Conservation (phyloP, 2,888 invertebrate genomes). For the Rotaria macrura region DNA sequence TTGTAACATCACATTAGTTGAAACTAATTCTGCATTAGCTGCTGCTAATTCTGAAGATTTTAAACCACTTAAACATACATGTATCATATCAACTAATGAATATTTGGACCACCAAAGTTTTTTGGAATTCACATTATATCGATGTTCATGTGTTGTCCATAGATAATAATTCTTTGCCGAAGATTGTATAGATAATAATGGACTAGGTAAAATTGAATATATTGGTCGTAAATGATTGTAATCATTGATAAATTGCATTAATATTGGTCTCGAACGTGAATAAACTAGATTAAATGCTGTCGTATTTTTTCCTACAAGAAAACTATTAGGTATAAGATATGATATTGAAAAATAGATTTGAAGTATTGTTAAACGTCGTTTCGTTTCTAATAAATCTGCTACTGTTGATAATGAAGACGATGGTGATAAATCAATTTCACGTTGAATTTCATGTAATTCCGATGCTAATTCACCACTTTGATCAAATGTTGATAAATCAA, state of each 20-base stretch:
- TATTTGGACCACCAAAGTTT: neutral
- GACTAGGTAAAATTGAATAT: neutral
- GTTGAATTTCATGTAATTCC: conserved; percentile 47
- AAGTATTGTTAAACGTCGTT: conserved; percentile 47
- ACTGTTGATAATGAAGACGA: conserved; percentile 35
- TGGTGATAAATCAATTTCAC: conserved; percentile 43
- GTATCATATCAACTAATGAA: neutral
- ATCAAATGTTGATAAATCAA: conserved; percentile 22
- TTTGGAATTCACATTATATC: neutral
- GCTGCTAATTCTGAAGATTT: neutral
- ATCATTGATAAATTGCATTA: neutral
- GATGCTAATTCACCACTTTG: conserved; percentile 38
- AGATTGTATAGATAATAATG: neutral
- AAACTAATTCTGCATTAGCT: neutral
- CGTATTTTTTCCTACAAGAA: conserved; percentile 45
- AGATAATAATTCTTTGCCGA: neutral
- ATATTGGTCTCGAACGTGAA: neutral
- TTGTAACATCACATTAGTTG: neutral
- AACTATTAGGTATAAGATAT: conserved; percentile 46
- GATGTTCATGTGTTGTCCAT: neutral
- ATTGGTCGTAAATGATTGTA: neutral
- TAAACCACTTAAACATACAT: neutral
- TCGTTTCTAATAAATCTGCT: conserved; percentile 41
- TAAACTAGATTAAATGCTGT: conserved; percentile 43
- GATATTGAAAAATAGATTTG: conserved; percentile 47